These are phyloP conservation scores for Vesta saturnalis DNA, from an alignment of 2,888 invertebrate genomes.

Conservation along the genomic window DNA sequence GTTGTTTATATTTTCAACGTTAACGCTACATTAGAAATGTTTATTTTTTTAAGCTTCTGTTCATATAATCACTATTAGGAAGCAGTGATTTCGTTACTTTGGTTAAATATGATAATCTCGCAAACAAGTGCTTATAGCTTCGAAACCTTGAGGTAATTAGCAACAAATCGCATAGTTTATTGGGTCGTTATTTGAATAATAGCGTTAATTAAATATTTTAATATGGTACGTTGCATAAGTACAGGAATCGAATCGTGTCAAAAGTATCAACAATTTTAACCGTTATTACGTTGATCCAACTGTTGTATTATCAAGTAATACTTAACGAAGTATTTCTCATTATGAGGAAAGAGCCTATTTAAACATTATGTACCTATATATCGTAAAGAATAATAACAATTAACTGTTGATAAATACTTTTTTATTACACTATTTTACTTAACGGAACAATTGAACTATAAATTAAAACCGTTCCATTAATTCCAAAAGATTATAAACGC, in stretches of 20 bases:
- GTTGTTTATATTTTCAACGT: too few relatives aligned
- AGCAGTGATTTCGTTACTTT: too few relatives aligned
- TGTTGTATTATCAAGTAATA: constrained; percentile 2
- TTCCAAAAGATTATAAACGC: constrained; percentile 25
- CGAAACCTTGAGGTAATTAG: not conserved
- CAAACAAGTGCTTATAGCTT: too few relatives aligned
- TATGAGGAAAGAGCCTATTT: constrained; percentile 14
- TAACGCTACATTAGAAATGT: too few relatives aligned
- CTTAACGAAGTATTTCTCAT: constrained; percentile 18
- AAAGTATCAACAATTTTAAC: constrained; percentile 23
- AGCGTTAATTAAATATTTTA: constrained; percentile 31
- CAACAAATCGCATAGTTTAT: constrained; percentile 20
- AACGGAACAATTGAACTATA: constrained; percentile 34
- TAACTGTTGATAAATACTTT: constrained; percentile 39
- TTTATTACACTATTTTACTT: constrained; percentile 31
- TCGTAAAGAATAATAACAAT: constrained; percentile 18
- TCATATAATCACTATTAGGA: too few relatives aligned
- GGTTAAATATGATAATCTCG: too few relatives aligned
- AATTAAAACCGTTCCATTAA: constrained; percentile 24
- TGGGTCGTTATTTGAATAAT: constrained; percentile 25
- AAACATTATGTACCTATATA: constrained; percentile 19
- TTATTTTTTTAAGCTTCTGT: too few relatives aligned
- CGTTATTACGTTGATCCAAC: constrained; percentile 16
- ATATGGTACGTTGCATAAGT: constrained; percentile 19
- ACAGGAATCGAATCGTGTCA: constrained; percentile 22